Conservation (phyloP, 2,797 vertebrate genomes). For the Knipowitschia caucasica region DNA sequence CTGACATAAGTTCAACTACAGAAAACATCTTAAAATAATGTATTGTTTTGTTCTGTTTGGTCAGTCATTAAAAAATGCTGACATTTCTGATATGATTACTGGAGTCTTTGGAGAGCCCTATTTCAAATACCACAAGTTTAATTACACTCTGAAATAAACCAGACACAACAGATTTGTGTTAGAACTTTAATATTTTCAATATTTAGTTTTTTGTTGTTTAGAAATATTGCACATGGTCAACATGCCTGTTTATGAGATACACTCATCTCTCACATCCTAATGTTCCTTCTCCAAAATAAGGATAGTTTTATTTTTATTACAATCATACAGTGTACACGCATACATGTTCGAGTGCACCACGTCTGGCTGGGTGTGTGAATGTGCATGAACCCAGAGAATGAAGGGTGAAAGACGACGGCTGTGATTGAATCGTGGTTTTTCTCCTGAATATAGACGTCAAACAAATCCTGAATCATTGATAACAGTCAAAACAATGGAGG, state of each 20-base stretch:
- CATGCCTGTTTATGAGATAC: constrained; percentile 81
- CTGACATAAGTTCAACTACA: no score
- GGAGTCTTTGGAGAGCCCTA: no score
- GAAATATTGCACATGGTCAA: constrained; percentile 88
- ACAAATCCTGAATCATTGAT: constrained; percentile 70
- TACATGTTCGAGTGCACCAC: constrained; percentile 71
- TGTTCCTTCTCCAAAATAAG: constrained; percentile 79
- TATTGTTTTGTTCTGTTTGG: no score
- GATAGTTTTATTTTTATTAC: constrained; percentile 79
- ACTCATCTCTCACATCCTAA: constrained; percentile 76
- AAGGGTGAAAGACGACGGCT: constrained; percentile 61
- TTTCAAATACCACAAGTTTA: no score
- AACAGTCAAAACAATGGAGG: constrained; percentile 70
- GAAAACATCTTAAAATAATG: no score
- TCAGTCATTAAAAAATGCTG: no score
- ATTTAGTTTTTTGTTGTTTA: constrained; percentile 78
- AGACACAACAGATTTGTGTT: constrained; percentile 65
- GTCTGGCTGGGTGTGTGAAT: constrained; percentile 69
- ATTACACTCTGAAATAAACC: constrained; percentile 34
- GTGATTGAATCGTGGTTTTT: constrained; percentile 24
- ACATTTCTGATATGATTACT: no score
- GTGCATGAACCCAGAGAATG: constrained; percentile 56
- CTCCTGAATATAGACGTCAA: constrained; percentile 58
- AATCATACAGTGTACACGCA: constrained; percentile 80
- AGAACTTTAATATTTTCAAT: constrained; percentile 84